These are phyloP conservation scores for Helostoma temminkii DNA, from an alignment of 2,797 vertebrate genomes.

Conservation along the genomic window DNA sequence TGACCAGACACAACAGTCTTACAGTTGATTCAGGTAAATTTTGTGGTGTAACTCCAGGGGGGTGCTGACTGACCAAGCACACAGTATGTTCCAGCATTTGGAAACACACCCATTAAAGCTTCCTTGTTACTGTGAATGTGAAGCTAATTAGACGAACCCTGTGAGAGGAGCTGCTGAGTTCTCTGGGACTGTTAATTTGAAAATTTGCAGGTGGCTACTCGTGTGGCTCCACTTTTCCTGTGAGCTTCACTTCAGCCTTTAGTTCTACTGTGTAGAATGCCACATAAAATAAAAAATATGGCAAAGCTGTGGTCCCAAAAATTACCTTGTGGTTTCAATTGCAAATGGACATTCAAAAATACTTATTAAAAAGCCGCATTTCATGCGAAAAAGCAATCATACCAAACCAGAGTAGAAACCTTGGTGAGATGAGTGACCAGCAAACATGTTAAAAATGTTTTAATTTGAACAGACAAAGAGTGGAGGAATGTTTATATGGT, in stretches of 20 bases:
- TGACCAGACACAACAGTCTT: slow-evolving; percentile 4
- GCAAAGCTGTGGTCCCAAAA: slow-evolving; percentile 53
- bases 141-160: slow-evolving; percentile 68
- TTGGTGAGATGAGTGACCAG: slow-evolving; percentile 41
- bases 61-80: slow-evolving; percentile 50
- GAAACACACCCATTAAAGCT: slow-evolving; percentile 58
- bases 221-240: slow-evolving; percentile 40
- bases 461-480: slow-evolving; percentile 31
- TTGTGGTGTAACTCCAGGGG: slow-evolving; percentile 30
- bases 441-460: slow-evolving; percentile 38
- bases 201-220: slow-evolving; percentile 75
- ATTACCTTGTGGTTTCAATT: slow-evolving; percentile 61
- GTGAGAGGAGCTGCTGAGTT: slow-evolving; percentile 53
- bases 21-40: background rate
- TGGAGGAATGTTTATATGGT: slow-evolving; percentile 21
- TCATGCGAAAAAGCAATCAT: slow-evolving; percentile 55
- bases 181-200: slow-evolving; percentile 62
- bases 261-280: slow-evolving; percentile 42
- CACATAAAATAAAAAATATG: slow-evolving; percentile 45
- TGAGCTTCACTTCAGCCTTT: slow-evolving; percentile 47
- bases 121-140: slow-evolving; percentile 64
- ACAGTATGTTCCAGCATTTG: slow-evolving; percentile 59
- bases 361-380: slow-evolving; percentile 30
- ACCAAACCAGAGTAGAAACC: slow-evolving; percentile 35
- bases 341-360: slow-evolving; percentile 60